Evolutionary conservation across 2,797 vertebrate genomes (phyloP), one percentile per base, ranked within the genome.

Genomic region (Hylomyscus alleni): DNA sequence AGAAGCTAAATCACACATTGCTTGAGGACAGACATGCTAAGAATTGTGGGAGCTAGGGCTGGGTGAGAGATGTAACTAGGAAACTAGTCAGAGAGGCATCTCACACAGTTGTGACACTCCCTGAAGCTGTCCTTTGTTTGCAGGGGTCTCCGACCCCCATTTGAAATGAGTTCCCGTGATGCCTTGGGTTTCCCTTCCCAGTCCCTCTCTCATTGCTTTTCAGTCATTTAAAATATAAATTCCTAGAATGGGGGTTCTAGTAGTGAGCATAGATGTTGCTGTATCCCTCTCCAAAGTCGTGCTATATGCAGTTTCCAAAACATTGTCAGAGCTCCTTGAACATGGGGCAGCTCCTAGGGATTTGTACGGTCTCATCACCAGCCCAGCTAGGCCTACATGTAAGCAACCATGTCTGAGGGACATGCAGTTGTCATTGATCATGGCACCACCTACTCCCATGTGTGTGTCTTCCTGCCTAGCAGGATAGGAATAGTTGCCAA

Each of bases 1-100:
- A 97, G 98, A 98, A 92, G 98, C 94, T 87, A 98, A 98, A 78
- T 98, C 93, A 54, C 40, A 19, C 44, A 4, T 15, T 56, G 34
- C 47, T 26, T 44, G 69, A 87, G 77, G 40, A 54, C n/a, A 31
- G 6, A 15, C 34, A 56, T 75, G 56, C 47, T 56, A n/a, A n/a
- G 67, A 69, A n/a, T 17, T 19, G 15, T 2, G 2, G 67, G 34
- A 19, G 34, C 67, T 69, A 37, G 37, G 40, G 34, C 10, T 47
- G 3, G 40, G 15, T 7, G 73, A 65, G 31, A 47, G 34, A 37
- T 1, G 8, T 6, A 10, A 54, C 15, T 1, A 44, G 77, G 73
- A 52, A 29, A n/a, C 44, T 9, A 20, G 50, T 26, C 52, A 47
- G 17, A 6, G 91, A 94, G 29, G 12, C 3, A 15, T 5, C 24